Percentiles rank a stretch among this genome's conserved stretches.
Conservation (phyloP, 1,140 invertebrate species). For the Parapsyche elsis region DNA sequence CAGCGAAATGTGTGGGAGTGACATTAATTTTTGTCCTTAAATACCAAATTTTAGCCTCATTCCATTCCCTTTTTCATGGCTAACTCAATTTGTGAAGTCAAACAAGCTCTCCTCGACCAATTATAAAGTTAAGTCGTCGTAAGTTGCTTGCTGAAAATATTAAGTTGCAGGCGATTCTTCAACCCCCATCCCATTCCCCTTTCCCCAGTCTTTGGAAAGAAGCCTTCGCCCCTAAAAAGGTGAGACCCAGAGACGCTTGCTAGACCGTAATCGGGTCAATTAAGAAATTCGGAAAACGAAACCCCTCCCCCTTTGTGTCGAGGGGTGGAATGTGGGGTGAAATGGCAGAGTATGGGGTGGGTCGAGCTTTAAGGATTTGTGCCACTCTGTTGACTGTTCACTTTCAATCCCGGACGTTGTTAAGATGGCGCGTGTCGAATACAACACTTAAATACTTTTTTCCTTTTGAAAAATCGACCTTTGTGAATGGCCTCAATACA, state of each 20-base stretch:
- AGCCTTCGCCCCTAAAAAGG: too few relatives aligned
- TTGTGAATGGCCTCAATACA: too few relatives aligned
- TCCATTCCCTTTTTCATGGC: slow-evolving; percentile 38
- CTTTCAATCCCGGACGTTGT: background rate
- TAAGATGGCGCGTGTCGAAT: background rate
- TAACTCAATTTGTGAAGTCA: slow-evolving; percentile 55
- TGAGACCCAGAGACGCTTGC: background rate
- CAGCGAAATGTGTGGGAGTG: too few relatives aligned
- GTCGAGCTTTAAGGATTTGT: background rate
- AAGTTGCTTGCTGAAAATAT: slow-evolving; percentile 56
- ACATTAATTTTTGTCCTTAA: background rate
- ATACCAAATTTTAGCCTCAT: slow-evolving; percentile 20
- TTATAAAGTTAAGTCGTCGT: slow-evolving; percentile 55
- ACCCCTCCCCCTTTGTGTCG: background rate
- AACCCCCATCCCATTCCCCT: background rate
- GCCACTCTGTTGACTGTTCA: background rate
- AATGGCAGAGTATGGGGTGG: background rate
- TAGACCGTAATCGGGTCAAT: slow-evolving; percentile 50
- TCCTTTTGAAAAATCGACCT: too few relatives aligned
- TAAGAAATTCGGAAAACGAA: slow-evolving; percentile 47
- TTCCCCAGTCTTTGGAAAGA: background rate
- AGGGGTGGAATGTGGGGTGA: background rate
- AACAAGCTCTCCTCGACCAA: slow-evolving; percentile 52
- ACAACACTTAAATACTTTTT: background rate
- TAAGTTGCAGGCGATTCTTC: slow-evolving; percentile 25